A percentile compares a stretch with the other conserved stretches of the same genome.
These are phyloP conservation scores for Sisyra nigra DNA, from an alignment of 2,888 invertebrate genomes.

Conservation along the genomic window DNA sequence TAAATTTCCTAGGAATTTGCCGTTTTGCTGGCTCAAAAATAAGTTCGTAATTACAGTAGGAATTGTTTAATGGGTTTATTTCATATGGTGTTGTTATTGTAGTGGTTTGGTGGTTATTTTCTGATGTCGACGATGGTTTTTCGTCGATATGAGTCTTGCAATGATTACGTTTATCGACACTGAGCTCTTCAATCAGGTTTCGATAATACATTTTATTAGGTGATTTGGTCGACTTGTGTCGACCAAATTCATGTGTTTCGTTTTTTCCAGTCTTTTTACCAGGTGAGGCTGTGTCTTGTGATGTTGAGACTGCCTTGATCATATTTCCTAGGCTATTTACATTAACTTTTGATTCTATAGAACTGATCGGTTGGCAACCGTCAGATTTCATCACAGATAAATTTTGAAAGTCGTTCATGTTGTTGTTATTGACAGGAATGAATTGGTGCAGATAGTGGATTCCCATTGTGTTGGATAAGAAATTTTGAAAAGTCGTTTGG, in stretches of 20 bases:
- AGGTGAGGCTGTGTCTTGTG: not conserved
- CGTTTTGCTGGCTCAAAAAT: slow-evolving; percentile 1
- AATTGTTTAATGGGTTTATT: not conserved
- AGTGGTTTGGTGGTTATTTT: too few relatives aligned
- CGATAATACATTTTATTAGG: slow-evolving; percentile 8
- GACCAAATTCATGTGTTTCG: not conserved
- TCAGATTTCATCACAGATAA: too few relatives aligned
- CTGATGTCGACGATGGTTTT: too few relatives aligned
- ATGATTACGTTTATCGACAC: not conserved
- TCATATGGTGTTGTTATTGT: too few relatives aligned
- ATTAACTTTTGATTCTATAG: too few relatives aligned
- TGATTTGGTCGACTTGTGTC: slow-evolving; percentile 2
- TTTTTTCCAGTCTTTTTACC: not conserved
- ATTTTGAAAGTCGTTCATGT: too few relatives aligned
- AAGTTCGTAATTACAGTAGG: not conserved
- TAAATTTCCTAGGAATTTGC: not conserved
- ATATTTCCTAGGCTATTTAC: not conserved
- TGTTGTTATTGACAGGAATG: too few relatives aligned
- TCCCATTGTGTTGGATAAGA: too few relatives aligned
- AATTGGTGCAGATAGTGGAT: too few relatives aligned
- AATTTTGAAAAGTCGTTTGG: too few relatives aligned
- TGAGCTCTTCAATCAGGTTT: slow-evolving; percentile 5
- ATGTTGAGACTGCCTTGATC: not conserved
- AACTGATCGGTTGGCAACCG: too few relatives aligned
- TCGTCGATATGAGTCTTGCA: not conserved